Base-by-base conservation (phyloP, 2,888 invertebrate genomes). In the Apoda limacodes region DNA sequence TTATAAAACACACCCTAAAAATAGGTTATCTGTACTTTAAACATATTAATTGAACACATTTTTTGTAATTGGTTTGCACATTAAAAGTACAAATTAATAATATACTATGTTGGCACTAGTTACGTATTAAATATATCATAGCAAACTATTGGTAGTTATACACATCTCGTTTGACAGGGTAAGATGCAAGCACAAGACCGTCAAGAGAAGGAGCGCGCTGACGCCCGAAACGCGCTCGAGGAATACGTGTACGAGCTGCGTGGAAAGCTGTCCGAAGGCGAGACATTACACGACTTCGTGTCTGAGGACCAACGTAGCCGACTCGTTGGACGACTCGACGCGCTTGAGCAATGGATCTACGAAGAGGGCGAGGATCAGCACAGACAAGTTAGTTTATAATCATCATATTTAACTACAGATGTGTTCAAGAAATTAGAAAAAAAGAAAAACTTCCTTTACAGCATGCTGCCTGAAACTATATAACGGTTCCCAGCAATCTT, bases 181-280 rank as follows among this genome's bases (percentile, higher is more conserved):
- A 88, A 88, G 67, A 91, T 93, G 90, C 86, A 90, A 50, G 84
- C 86, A 31, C 90, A 90, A 50, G 98, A 99, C 65, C 86, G 88
- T 37, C 90, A 92, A 59, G 98, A 98, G 74, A 97, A 95, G 53
- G 95, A 97, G 60, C 88, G 97, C 27, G 89, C 93, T 4, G 98
- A 98, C 68, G 95, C 95, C 1, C 92, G 97, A 55, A 99, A 99
- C 70, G 92, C 96, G 3, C 85, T 99, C 1, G 99, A 99, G 67
- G 99, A 99, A 70, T 99, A 96, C 59, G 95, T 99, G 15, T 99
- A 99, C 64, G 98, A 98, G 52, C 84, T 98, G 68, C 86, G 99
- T 32, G 91, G 93, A 35, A 95, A 96, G 64, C 70, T 98, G 30
- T 85, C 85, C 22, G 86, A 89, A 34, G 91, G 90, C 12, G 90